Conservation (phyloP, 2,888 invertebrate genomes). For the Drosophila neutralis region DNA sequence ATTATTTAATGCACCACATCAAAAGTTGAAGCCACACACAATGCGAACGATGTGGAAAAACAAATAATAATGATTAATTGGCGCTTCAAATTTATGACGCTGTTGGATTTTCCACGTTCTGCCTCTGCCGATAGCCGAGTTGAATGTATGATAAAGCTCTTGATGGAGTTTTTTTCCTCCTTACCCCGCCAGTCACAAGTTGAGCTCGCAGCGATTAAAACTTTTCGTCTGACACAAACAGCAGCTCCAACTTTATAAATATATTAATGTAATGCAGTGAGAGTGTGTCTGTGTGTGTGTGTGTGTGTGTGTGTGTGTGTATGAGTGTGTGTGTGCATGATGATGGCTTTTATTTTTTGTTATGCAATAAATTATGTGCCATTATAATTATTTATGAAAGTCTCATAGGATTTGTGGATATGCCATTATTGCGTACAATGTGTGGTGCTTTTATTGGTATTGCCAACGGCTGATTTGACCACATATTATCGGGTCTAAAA, state of each 20-base stretch:
- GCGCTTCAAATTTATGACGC: slow-evolving; percentile 77
- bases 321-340: slow-evolving; percentile 43
- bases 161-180: slow-evolving; percentile 32
- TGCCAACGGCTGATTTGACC: slow-evolving; percentile 16
- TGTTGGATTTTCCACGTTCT: slow-evolving; percentile 36
- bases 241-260: slow-evolving; percentile 61
- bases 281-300: slow-evolving; percentile 20
- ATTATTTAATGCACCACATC: slow-evolving; percentile 61
- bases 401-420: slow-evolving; percentile 34
- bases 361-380: slow-evolving; percentile 71
- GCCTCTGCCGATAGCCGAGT: slow-evolving; percentile 65
- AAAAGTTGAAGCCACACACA: slow-evolving; percentile 28
- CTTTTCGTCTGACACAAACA: slow-evolving; percentile 56
- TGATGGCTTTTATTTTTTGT: slow-evolving; percentile 60
- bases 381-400: slow-evolving; percentile 70
- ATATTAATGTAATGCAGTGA: slow-evolving; percentile 54
- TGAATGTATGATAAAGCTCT: slow-evolving; percentile 74
- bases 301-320: slow-evolving; percentile 16
- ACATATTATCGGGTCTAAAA: slow-evolving; percentile 1
- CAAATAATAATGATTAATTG: slow-evolving; percentile 70
- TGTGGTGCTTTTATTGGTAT: slow-evolving; percentile 33
- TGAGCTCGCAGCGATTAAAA: slow-evolving; percentile 63
- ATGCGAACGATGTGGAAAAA: not conserved
- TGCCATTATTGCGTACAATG: slow-evolving; percentile 29
- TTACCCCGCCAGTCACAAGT: slow-evolving; percentile 1